Evolutionary conservation across 2,797 vertebrate genomes (phyloP).

Genomic region (Acridotheres tristis): DNA sequence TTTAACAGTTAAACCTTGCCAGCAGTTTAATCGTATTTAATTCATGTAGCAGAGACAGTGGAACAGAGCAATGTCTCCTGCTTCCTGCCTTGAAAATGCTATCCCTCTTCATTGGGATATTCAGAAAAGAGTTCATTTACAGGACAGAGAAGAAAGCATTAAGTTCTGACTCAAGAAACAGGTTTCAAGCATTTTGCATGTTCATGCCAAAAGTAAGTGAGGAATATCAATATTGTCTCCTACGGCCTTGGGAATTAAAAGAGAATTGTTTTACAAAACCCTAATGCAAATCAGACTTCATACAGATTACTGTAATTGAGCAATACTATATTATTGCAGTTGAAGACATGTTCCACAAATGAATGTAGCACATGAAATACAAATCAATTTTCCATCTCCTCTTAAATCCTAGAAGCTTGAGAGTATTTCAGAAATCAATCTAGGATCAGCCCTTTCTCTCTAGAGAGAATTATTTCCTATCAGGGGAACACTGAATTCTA

Average conservation of each 20-base stretch:
- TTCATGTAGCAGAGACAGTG: not conserved
- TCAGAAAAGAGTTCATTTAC: not conserved
- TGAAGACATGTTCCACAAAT: not conserved
- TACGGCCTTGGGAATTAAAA: not conserved
- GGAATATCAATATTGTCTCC: not conserved
- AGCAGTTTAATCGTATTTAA: not conserved
- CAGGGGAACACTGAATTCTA: not conserved
- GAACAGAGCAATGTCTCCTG: not conserved
- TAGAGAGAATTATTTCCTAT: constrained; percentile 1
- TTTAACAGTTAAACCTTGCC: not conserved
- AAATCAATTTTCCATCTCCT: constrained; percentile 31
- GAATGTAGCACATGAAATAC: not conserved
- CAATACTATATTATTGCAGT: not conserved
- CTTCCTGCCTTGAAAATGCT: not conserved
- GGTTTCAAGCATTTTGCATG: not conserved
- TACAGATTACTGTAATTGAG: not conserved
- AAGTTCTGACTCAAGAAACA: constrained; percentile 1
- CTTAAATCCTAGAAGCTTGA: constrained; percentile 16
- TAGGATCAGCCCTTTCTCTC: not conserved
- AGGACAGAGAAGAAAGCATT: not conserved
- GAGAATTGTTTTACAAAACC: not conserved
- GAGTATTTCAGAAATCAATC: constrained; percentile 30
- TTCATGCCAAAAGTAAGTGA: not conserved
- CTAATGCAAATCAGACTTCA: constrained; percentile 39
- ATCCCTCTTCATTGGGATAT: not conserved